phyloP scores from a whole-genome alignment of 2,888 invertebrate genomes.

The Mesorhabditis spiculigera region DNA sequence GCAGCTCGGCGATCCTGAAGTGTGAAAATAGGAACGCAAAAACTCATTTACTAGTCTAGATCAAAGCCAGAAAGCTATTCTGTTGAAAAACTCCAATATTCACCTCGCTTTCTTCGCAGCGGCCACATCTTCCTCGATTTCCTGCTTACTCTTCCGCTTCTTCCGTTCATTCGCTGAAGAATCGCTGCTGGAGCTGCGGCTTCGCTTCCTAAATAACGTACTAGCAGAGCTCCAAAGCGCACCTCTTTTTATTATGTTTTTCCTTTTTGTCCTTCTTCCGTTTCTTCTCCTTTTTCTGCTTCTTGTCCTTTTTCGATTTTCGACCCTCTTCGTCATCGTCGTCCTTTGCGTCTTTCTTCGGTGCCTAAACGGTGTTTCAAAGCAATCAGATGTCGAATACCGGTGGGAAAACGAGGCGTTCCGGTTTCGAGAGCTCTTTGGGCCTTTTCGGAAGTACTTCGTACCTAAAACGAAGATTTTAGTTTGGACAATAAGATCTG shows the following conservation, averaged over 20 bases:
- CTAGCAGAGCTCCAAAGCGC: too few species aligned
- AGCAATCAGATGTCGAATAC: background rate
- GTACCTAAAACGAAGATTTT: background rate
- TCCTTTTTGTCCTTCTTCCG: conserved; percentile 36
- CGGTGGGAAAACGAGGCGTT: background rate
- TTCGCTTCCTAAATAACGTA: too few species aligned
- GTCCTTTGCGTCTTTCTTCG: conserved; percentile 1
- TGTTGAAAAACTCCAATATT: background rate
- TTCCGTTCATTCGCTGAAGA: conserved; percentile 49
- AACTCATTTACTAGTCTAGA: background rate
- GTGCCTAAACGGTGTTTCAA: background rate
- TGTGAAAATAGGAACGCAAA: background rate
- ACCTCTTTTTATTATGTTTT: conserved; percentile 15
- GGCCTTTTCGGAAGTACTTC: background rate
- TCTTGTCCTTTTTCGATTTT: conserved; percentile 13
- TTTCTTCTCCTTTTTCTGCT: conserved; percentile 26
- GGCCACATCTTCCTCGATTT: background rate
- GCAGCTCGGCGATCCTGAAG: conserved; percentile 60
- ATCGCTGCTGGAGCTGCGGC: background rate
- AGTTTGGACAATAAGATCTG: background rate
- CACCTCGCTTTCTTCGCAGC: background rate
- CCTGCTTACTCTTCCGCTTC: conserved; percentile 39
- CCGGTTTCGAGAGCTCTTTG: background rate
- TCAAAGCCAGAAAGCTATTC: background rate
- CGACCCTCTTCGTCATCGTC: background rate